Evolutionary conservation across 2,888 invertebrate species (phyloP), one percentile per base, ranked within the genome.

Genomic region (Noctua fimbriata): DNA sequence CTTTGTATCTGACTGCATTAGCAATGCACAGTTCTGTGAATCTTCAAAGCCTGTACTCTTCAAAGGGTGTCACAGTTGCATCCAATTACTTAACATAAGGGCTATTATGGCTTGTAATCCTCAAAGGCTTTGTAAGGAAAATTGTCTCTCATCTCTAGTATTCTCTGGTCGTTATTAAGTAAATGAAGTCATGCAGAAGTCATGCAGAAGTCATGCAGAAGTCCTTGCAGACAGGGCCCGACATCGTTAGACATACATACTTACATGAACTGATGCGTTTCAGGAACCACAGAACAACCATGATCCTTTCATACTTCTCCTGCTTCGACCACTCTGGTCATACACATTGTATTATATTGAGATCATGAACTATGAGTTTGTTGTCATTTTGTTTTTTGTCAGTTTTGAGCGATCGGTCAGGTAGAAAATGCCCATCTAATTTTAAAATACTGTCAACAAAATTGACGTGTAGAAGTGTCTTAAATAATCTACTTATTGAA

Each of bases 31-130:
- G 21, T 63, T 79, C 32, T 66, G 55, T 66, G 55, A 65, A 77
- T 44, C 21, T 21, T 78, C 55, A 66, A 77, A 55, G 66, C 5
- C 1, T 12, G 1, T 12, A 21, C 21, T 55, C 32, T 66, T 78
- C 24, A 66, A 67, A 78, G 47, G 47, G 4, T 18, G 21, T 7
- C 36, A 10, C 58, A n/a, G 47, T 47, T 36, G 36, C 73, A 60
- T 70, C 36, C 70, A 82, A 78, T 83, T 73, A 78, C 60, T 82
- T 83, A 32, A 67, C 52, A 32, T 28, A 18, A 21, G 18, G 5
- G 14, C 7, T 47, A 58, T 36, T 69, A 24, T 55, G 28, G 24
- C 44, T 70, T 66, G 3, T 60, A 49, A 65, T 21, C 24, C 2
- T 78, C 55, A 70, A 76, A 65, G n/a, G 36, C 7, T 69, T 65